Percentiles rank a stretch among this genome's conserved stretches.
Conservation (phyloP, 2,888 invertebrate genomes). For the Labia minor region DNA sequence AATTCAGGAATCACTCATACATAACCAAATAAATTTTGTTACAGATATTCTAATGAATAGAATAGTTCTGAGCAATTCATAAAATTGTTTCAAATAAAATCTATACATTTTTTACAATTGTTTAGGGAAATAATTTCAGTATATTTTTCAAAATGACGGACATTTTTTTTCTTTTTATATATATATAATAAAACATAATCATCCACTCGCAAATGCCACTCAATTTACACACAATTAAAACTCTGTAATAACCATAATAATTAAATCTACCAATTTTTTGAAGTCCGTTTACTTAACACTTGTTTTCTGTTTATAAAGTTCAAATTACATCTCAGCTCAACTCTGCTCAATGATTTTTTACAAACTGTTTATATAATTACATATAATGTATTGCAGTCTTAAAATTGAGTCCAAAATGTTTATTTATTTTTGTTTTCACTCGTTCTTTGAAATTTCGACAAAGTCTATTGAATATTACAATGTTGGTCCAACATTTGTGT, state of each 20-base stretch:
- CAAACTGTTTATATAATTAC: conserved; percentile 16
- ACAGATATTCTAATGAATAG: not conserved
- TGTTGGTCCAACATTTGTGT: conserved; percentile 13
- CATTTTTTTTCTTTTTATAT: not conserved
- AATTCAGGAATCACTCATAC: conserved; percentile 7
- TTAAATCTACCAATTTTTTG: conserved; percentile 25
- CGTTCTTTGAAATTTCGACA: not conserved
- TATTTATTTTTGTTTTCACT: not conserved
- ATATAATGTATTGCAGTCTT: conserved; percentile 19
- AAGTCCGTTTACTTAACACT: conserved; percentile 23
- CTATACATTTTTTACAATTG: not conserved
- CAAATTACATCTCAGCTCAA: conserved; percentile 18
- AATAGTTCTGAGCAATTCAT: not conserved
- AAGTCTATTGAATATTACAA: conserved; percentile 5
- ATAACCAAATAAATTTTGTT: conserved; percentile 15
- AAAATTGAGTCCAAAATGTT: conserved; percentile 9
- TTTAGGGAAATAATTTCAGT: conserved; percentile 15
- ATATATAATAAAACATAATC: conserved; percentile 21
- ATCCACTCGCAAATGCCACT: conserved; percentile 19
- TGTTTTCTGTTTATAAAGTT: conserved; percentile 23
- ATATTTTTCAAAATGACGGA: conserved; percentile 15
- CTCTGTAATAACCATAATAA: conserved; percentile 16
- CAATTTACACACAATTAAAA: conserved; percentile 21
- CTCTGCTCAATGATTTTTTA: conserved; percentile 4
- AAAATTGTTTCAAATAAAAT: conserved; percentile 4